Evolutionary conservation across 2,797 vertebrate genomes (phyloP), one percentile per base, ranked within the genome.

Genomic region (Lycodopsis pacificus): DNA sequence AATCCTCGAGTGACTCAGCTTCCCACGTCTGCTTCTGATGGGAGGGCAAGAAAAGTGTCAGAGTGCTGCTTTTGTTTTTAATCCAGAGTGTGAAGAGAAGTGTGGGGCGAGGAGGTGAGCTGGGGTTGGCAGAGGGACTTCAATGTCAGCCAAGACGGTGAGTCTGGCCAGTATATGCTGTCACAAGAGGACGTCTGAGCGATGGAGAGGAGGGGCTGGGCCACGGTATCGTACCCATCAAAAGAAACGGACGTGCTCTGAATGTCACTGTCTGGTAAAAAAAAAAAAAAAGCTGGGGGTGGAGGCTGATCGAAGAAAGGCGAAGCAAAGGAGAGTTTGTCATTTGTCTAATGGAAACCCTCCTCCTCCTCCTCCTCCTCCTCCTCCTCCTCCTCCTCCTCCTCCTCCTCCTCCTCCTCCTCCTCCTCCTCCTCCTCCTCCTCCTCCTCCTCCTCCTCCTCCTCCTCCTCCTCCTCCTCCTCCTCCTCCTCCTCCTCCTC

Each of bases 101-200:
- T 36, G 74, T 38, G 61, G 46, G 19, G 19, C 2, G 30, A 59
- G 59, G 71, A 17, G 77, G 62, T 7, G 68, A 78, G 57, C n/a
- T 0, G 7, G 44, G 70, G 63, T 56, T 65, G 83, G 76, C 86
- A 70, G 76, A 82, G 77, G 36, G 73, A 73, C 85, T 80, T 93
- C 91, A 93, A 91, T 94, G 93, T 93, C 94, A 94, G 93, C 90
- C 86, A 93, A 92, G 92, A 91, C 91, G 77, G 88, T 2, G 81
- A 91, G 75, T 36, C 72, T 19, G 42, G 79, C 83, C 86, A 87
- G 80, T 71, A 59, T 63, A 22, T 13, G 49, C 11, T 25, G n/a
- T 82, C 85, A 72, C 68, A 71, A 71, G n/a, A 66, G 72, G 30
- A 22, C 44, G 4, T 53, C 65, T 20, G 62, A 58, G 77, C 83